Base-by-base conservation (phyloP, 2,888 invertebrate species). In the Drosophila mimica region DNA sequence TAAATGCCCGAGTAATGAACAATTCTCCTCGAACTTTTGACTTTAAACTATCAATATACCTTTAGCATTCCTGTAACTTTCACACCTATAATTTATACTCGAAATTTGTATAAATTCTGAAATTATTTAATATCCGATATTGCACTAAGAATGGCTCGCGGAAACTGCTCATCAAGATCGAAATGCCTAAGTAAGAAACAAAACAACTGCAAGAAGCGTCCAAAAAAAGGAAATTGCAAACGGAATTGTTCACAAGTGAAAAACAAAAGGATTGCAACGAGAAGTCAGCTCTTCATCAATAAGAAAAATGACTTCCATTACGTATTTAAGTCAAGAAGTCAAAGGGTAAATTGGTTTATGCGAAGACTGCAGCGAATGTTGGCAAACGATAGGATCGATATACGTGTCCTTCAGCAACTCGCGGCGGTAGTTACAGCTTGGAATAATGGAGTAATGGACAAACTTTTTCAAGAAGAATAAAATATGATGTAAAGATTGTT, bases 211-310 rank as follows among this genome's bases (percentile, higher is more conserved):
- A 36, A 64, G 13, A 56, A 6, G 2, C 30, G 3, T 3, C n/a
- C 13, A 15, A n/a, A 8, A 3, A 57, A 38, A 1, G 7, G 11
- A 8, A 8, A 33, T 2, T 15, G 30, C 43, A 28, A 31, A 7
- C 69, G 76, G 3, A 74, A 72, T 25, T 61, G 7, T 83, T 74
- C 34, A 11, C 75, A 34, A 7, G 1, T 62, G 11, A 71, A 81
- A 75, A 25, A 25, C 0, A 2, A 11, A 0, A 73, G 75, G 83
- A 38, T 46, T 0, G 20, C 5, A 0, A 1, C 0, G 4, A 56
- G 67, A 6, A 67, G 31, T 31, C 3, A 20, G 4, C 67, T 67
- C 8, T 84, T 57, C 15, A 5, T 74, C 0, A 7, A 15, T 0
- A 49, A 74, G 3, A 68, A 74, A 0, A 51, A 31, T 4, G 36